phyloP scores from a whole-genome alignment of 2,888 invertebrate species.

The Drosophila melanosoma region DNA sequence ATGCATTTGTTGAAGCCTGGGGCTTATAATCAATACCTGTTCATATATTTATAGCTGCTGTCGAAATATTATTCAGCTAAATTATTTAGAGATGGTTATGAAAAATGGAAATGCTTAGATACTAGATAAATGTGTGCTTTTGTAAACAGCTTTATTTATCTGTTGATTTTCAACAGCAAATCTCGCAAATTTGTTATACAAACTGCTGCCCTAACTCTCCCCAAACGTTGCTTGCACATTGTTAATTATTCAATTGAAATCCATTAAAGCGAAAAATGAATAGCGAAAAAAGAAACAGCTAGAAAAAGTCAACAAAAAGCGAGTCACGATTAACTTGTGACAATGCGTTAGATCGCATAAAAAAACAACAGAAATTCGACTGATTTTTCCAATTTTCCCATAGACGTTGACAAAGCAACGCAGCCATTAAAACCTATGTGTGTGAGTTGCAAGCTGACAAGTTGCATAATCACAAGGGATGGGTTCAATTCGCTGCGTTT shows the following conservation, averaged over 20 bases:
- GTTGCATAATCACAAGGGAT: conserved; percentile 61
- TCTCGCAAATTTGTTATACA: conserved; percentile 72
- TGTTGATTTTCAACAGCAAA: conserved; percentile 63
- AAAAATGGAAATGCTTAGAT: conserved; percentile 1
- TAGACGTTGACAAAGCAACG: conserved; percentile 47
- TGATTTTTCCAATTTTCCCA: conserved; percentile 43
- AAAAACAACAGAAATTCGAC: conserved; percentile 5
- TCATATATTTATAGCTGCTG: conserved; percentile 43
- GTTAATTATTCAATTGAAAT: conserved; percentile 84
- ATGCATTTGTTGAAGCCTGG: background rate
- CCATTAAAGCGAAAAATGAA: conserved; percentile 70
- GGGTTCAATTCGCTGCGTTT: conserved; percentile 46
- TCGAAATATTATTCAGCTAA: conserved; percentile 37
- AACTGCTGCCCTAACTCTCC: conserved; percentile 45
- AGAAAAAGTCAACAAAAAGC: background rate
- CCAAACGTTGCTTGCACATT: conserved; percentile 41
- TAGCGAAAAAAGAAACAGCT: conserved; percentile 22
- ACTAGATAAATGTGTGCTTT: conserved; percentile 12
- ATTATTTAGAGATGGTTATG: conserved; percentile 5
- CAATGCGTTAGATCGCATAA: conserved; percentile 19
- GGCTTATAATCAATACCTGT: conserved; percentile 51
- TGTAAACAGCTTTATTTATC: conserved; percentile 30
- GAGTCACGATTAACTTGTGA: conserved; percentile 48
- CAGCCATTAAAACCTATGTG: conserved; percentile 28
- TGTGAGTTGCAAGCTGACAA: conserved; percentile 41